phyloP scores from a whole-genome alignment of 1,140 invertebrate species.

The Lordiphosa clarofinis region DNA sequence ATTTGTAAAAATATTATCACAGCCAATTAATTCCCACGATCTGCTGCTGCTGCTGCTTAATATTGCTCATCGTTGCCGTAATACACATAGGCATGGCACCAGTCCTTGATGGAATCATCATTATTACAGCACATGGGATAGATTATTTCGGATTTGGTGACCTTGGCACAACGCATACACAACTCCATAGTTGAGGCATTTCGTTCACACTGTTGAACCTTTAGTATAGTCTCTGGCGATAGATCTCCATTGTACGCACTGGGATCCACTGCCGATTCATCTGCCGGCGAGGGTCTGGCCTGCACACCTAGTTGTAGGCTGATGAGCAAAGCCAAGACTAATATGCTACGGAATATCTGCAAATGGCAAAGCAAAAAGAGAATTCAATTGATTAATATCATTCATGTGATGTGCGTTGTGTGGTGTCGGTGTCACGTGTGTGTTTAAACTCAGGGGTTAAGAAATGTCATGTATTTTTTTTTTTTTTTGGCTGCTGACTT shows the following conservation, averaged over 20 bases:
- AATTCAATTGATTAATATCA: neutral
- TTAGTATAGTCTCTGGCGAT: conserved; percentile 55
- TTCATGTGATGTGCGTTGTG: conserved; percentile 6
- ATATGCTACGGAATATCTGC: conserved; percentile 41
- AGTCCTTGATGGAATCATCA: conserved; percentile 76
- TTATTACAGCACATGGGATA: conserved; percentile 81
- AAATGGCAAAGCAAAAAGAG: conserved; percentile 1
- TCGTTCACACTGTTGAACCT: conserved; percentile 65
- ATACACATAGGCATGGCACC: conserved; percentile 79
- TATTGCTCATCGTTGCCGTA: conserved; percentile 32
- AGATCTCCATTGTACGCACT: conserved; percentile 62
- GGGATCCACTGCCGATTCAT: conserved; percentile 37
- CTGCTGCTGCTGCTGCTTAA: neutral
- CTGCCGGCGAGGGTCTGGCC: conserved; percentile 34
- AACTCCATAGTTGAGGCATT: conserved; percentile 69
- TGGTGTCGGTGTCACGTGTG: conserved; percentile 1
- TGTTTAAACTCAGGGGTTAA: conserved; percentile 1
- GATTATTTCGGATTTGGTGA: conserved; percentile 80
- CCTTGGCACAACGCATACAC: conserved; percentile 81
- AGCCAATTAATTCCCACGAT: conserved; percentile 50
- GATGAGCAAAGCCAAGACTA: conserved; percentile 10
- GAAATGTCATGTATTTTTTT: conserved; percentile 14
- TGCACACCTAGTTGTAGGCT: conserved; percentile 13
- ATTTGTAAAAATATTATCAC: conserved; percentile 54
- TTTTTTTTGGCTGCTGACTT: conserved; percentile 7